A percentile compares a stretch with the other conserved stretches of the same genome.
Evolutionary conservation across 1,140 invertebrate genomes (phyloP).

Genomic region (Linepithema humile): DNA sequence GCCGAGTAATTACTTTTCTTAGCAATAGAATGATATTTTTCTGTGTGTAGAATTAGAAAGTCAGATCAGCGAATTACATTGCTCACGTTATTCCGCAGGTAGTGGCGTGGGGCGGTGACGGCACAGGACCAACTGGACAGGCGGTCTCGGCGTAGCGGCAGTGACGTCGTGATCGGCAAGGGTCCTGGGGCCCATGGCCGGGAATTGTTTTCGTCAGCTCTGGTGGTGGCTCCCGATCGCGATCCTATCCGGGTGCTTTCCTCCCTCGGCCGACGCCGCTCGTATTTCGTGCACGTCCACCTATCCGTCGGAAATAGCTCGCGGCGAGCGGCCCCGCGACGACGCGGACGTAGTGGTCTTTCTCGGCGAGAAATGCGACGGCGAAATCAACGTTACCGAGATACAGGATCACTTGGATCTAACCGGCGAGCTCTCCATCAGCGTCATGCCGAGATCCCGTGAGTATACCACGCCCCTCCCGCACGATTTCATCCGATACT

Average conservation of each 20-base stretch:
- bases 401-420: slow-evolving; percentile 71
- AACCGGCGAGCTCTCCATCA: slow-evolving; percentile 70
- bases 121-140: not conserved
- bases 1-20: no score
- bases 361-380: slow-evolving; percentile 78
- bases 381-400: slow-evolving; percentile 68
- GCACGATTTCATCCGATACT: not conserved
- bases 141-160: slow-evolving; percentile 4
- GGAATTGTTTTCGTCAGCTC: slow-evolving; percentile 78
- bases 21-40: no score
- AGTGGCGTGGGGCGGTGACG: no score
- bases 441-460: slow-evolving; percentile 77
- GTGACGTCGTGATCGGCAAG: slow-evolving; percentile 45
- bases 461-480: slow-evolving; percentile 51
- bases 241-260: slow-evolving; percentile 74
- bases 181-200: slow-evolving; percentile 80
- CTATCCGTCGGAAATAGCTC: slow-evolving; percentile 51
- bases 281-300: slow-evolving; percentile 62
- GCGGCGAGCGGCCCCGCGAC: slow-evolving; percentile 40
- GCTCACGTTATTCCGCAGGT: slow-evolving; percentile 19
- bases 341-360: slow-evolving; percentile 78
- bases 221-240: slow-evolving; percentile 81
- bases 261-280: slow-evolving; percentile 59
- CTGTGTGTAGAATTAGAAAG: no score
- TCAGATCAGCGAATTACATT: no score